A percentile compares a stretch with the other conserved stretches of the same genome.
phyloP scores from a whole-genome alignment of 2,113 vertebrate species.

The Cyprinodon variegatus region DNA sequence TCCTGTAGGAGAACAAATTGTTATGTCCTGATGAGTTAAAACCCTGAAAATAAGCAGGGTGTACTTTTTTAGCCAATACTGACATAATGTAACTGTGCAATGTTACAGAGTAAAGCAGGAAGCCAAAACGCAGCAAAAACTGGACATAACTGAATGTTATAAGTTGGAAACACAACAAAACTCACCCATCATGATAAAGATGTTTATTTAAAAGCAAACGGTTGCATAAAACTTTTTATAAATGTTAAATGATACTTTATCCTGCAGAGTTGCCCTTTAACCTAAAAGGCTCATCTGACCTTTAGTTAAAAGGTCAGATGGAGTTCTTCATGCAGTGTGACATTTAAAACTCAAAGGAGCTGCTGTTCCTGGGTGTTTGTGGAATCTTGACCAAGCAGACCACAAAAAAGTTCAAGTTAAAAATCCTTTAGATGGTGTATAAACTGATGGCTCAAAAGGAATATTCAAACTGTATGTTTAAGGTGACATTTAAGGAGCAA shows the following conservation, averaged over 20 bases:
- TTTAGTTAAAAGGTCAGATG: constrained; percentile 52
- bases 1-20: no score
- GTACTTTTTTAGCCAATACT: no score
- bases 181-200: background rate
- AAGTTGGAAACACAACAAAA: background rate
- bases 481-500: rapidly evolving
- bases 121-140: background rate
- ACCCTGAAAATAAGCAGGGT: background rate
- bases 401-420: background rate
- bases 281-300: constrained; percentile 25
- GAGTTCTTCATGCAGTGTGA: constrained; percentile 46
- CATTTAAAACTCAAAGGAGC: constrained; percentile 53
- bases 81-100: background rate
- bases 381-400: background rate
- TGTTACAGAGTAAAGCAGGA: constrained; percentile 7
- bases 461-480: background rate
- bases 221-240: background rate
- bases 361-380: constrained; percentile 1
- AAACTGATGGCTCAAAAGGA: background rate
- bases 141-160: no score
- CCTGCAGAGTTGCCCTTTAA: constrained; percentile 63
- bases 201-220: background rate
- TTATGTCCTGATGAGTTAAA: no score
- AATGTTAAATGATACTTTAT: constrained; percentile 34
- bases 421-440: background rate